These are phyloP conservation scores for Orthosia gothica DNA, from an alignment of 2,888 invertebrate genomes.

Conservation along the genomic window DNA sequence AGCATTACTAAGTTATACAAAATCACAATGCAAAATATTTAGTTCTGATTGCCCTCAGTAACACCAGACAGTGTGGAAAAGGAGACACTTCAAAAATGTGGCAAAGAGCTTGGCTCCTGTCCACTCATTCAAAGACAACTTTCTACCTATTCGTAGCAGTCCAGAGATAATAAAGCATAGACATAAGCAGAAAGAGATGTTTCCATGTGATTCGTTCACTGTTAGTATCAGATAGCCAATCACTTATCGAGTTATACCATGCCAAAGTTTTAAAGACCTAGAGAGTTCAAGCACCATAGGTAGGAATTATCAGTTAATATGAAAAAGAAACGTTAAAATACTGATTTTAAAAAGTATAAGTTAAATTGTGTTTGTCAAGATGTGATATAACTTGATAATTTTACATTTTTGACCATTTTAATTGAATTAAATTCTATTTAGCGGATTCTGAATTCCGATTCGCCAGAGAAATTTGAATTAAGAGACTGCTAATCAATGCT, in stretches of 20 bases:
- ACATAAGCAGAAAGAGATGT: constrained; percentile 19
- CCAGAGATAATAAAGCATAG: constrained; percentile 21
- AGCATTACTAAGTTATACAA: constrained; percentile 23
- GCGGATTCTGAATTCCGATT: no score
- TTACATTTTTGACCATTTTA: background rate
- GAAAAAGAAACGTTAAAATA: constrained; percentile 27
- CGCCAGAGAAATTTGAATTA: no score
- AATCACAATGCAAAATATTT: constrained; percentile 24
- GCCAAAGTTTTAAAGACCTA: constrained; percentile 49
- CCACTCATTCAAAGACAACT: constrained; percentile 22
- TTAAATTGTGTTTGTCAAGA: constrained; percentile 27
- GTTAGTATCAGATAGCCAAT: constrained; percentile 12
- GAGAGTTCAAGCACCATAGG: constrained; percentile 58
- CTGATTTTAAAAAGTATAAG: constrained; percentile 30
- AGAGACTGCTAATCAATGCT: no score
- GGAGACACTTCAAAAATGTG: constrained; percentile 16
- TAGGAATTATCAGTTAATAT: constrained; percentile 59
- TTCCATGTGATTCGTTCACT: constrained; percentile 11
- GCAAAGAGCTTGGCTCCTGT: constrained; percentile 48
- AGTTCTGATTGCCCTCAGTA: constrained; percentile 22
- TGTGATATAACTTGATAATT: constrained; percentile 55
- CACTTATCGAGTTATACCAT: constrained; percentile 53
- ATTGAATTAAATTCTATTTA: no score
- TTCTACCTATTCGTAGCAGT: constrained; percentile 17
- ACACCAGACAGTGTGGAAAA: constrained; percentile 20